phyloP scores from a whole-genome alignment of 2,888 invertebrate genomes.

The Eugnorisma glareosa region DNA sequence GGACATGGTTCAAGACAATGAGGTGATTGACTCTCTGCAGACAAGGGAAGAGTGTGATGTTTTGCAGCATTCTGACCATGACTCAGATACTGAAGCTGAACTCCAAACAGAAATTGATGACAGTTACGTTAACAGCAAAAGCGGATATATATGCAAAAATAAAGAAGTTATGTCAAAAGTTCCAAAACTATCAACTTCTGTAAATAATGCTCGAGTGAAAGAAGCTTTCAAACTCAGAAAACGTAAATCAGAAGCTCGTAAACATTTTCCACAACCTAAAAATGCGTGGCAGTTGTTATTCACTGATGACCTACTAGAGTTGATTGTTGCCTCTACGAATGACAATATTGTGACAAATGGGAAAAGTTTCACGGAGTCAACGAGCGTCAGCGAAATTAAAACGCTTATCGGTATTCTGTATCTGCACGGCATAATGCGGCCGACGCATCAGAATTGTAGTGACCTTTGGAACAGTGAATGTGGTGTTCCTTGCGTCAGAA shows the following conservation, averaged over 20 bases:
- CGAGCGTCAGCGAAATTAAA: constrained; percentile 82
- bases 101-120: constrained; percentile 77
- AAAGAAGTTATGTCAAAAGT: constrained; percentile 76
- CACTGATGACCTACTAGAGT: constrained; percentile 83
- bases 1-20: constrained; percentile 86
- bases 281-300: constrained; percentile 85
- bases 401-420: constrained; percentile 86
- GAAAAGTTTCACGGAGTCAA: constrained; percentile 67
- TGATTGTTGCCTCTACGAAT: constrained; percentile 85
- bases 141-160: constrained; percentile 81
- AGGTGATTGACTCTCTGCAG: constrained; percentile 86
- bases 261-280: constrained; percentile 77
- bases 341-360: constrained; percentile 77
- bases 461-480: constrained; percentile 84
- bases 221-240: constrained; percentile 74
- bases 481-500: constrained; percentile 80
- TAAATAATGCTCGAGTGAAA: constrained; percentile 72
- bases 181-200: constrained; percentile 72
- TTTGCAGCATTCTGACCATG: constrained; percentile 84
- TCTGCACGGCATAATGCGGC: constrained; percentile 85
- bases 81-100: constrained; percentile 85
- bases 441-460: constrained; percentile 81
- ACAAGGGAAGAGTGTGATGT: constrained; percentile 84
- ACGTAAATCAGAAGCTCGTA: constrained; percentile 69
- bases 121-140: constrained; percentile 76